Percentiles rank a stretch among this genome's conserved stretches.
Evolutionary conservation across 2,797 vertebrate genomes (phyloP).

Genomic region (Coluber constrictor): DNA sequence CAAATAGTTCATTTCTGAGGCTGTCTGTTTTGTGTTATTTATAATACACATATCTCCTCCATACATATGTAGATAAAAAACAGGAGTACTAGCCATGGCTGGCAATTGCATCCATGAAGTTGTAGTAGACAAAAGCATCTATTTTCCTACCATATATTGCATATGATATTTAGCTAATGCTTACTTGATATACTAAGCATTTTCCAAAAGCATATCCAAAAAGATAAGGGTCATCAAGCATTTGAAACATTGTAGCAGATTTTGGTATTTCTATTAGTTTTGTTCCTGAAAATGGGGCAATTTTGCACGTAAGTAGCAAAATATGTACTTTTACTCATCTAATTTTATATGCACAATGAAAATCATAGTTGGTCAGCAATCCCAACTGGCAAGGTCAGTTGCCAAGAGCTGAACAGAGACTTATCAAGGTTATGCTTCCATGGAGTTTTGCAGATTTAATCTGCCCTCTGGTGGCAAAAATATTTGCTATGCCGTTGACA

Average conservation of each 20-base stretch:
- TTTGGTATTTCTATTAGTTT: not conserved
- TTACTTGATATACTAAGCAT: not conserved
- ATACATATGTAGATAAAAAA: not conserved
- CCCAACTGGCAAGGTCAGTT: not conserved
- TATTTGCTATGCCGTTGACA: not conserved
- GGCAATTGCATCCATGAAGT: not conserved
- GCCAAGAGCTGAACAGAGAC: not conserved
- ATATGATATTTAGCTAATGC: not conserved
- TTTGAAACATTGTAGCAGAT: not conserved
- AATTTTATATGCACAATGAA: conserved; percentile 8
- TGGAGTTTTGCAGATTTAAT: conserved; percentile 34
- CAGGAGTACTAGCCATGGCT: not conserved
- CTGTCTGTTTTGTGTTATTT: rapidly evolving
- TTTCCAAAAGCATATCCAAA: not conserved
- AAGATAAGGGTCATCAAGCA: not conserved
- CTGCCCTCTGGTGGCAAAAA: conserved; percentile 42
- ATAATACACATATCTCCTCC: not conserved
- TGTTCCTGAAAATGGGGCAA: not conserved
- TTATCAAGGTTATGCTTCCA: not conserved
- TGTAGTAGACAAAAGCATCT: not conserved
- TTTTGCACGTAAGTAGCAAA: not conserved
- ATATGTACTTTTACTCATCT: not conserved
- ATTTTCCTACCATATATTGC: not conserved
- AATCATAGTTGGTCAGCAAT: conserved; percentile 4
- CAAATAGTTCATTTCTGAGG: not conserved